These are phyloP conservation scores for Rhizomys pruinosus DNA, from an alignment of 2,113 vertebrate species.

Conservation along the genomic window DNA sequence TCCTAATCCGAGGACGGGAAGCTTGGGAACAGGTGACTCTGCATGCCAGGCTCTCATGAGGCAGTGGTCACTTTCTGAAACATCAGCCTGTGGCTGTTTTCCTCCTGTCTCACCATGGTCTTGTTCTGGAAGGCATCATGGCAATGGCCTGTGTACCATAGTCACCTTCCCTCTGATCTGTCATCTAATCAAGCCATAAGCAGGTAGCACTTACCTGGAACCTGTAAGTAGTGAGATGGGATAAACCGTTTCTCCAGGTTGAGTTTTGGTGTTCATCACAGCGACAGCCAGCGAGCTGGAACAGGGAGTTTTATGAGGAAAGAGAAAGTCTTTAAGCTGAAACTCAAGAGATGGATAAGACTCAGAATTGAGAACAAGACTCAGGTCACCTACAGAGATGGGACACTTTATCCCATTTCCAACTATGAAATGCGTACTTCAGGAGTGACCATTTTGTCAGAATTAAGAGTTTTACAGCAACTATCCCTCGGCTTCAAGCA, in stretches of 20 bases:
- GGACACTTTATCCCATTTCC: neutral
- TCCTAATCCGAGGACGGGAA: neutral
- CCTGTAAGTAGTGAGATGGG: no score
- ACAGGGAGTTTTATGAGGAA: neutral
- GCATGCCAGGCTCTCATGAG: neutral
- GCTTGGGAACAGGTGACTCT: neutral
- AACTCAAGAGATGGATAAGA: neutral
- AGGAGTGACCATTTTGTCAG: neutral
- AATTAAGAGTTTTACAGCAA: neutral
- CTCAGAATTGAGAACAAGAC: neutral
- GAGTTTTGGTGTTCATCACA: no score
- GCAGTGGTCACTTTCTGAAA: neutral
- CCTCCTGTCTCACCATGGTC: neutral
- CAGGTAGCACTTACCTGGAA: neutral
- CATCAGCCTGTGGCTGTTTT: neutral
- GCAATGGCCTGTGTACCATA: neutral
- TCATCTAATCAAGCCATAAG: neutral
- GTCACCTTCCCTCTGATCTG: neutral
- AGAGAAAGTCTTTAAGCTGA: neutral
- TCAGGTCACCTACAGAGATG: neutral
- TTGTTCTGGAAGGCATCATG: neutral
- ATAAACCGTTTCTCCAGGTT: no score
- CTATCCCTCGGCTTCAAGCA: no score
- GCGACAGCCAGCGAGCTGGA: no score
- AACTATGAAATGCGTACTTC: neutral